Conservation (phyloP, 2,113 vertebrate genomes). For the Xerus inauris region DNA sequence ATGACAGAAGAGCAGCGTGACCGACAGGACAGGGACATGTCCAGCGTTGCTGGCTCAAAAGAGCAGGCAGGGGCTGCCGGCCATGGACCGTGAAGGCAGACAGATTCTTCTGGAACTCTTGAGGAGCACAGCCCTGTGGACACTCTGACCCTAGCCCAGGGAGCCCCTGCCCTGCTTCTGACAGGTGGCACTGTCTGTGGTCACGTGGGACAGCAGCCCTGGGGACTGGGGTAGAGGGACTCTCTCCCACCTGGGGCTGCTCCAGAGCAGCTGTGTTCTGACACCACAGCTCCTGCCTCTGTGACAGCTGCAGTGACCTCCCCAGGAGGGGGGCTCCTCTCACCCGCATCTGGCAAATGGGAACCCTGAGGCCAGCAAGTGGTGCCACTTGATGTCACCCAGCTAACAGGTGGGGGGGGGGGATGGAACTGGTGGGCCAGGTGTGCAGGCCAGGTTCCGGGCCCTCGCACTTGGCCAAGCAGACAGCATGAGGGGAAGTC, state of each 20-base stretch:
- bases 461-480: no score
- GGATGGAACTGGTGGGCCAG: neutral
- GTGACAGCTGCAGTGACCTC: fast-evolving
- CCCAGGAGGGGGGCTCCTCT: fast-evolving
- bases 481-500: fast-evolving
- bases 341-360: neutral
- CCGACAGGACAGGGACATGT: no score
- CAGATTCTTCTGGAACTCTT: neutral
- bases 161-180: neutral
- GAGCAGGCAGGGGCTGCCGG: no score
- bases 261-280: neutral
- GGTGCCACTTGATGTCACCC: no score
- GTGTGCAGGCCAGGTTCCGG: neutral
- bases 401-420: fast-evolving
- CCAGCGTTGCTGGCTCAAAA: no score
- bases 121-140: neutral
- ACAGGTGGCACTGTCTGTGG: neutral
- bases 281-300: no score
- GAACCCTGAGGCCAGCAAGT: neutral
- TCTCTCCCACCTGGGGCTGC: neutral
- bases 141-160: neutral
- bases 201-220: neutral
- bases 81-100: neutral
- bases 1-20: no score
- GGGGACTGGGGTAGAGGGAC: neutral